Percentiles rank a stretch among this genome's conserved stretches.
Conservation (phyloP, 2,888 invertebrate genomes). For the Ametastegia equiseti region DNA sequence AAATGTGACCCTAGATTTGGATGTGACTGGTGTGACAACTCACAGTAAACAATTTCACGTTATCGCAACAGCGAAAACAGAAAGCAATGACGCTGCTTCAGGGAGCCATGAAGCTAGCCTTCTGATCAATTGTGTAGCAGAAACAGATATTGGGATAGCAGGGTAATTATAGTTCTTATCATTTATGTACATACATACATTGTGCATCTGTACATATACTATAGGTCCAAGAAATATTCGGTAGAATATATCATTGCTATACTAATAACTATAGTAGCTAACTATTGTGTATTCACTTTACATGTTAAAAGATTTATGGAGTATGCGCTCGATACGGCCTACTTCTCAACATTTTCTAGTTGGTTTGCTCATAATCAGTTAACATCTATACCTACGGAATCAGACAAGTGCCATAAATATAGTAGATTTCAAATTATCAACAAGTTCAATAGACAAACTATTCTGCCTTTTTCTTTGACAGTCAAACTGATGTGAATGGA, state of each 20-base stretch:
- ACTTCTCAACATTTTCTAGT: background rate
- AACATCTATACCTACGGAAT: background rate
- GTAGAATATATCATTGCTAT: no score
- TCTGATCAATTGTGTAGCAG: slow-evolving; percentile 66
- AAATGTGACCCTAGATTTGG: slow-evolving; percentile 63
- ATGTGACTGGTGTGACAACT: slow-evolving; percentile 65
- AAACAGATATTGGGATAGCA: slow-evolving; percentile 71
- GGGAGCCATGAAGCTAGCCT: slow-evolving; percentile 58
- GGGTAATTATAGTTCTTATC: slow-evolving; percentile 67
- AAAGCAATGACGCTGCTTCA: slow-evolving; percentile 68
- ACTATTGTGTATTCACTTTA: background rate
- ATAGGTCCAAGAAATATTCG: no score
- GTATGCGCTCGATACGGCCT: background rate
- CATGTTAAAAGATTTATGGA: background rate
- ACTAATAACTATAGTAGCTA: no score
- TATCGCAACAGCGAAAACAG: slow-evolving; percentile 66
- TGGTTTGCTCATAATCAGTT: background rate
- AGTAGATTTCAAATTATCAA: background rate
- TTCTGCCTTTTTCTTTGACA: slow-evolving; percentile 52
- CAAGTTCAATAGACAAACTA: background rate
- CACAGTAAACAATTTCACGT: slow-evolving; percentile 62
- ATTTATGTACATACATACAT: no score
- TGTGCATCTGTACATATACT: no score
- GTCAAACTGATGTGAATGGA: slow-evolving; percentile 71
- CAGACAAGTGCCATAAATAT: background rate